These are phyloP conservation scores for Ashinkailepas kermadecensis DNA, from an alignment of 2,888 invertebrate genomes.

Conservation along the genomic window DNA sequence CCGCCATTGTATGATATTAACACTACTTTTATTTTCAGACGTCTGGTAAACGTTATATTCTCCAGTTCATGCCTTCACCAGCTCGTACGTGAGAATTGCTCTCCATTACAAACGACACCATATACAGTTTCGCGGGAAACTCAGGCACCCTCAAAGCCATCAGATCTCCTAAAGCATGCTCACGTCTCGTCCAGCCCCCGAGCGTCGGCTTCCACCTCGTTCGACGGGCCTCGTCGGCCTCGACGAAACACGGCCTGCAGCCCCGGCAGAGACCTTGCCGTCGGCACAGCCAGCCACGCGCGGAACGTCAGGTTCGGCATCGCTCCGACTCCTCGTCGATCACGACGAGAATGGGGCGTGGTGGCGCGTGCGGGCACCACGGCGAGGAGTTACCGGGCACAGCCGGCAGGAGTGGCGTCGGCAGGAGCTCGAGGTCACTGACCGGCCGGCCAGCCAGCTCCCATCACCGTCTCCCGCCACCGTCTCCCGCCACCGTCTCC, in stretches of 20 bases:
- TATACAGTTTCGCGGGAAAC: too few relatives aligned
- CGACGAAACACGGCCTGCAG: not conserved
- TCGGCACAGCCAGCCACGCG: not conserved
- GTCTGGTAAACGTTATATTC: too few relatives aligned
- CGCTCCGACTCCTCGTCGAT: not conserved
- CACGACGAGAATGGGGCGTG: not conserved
- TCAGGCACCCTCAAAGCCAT: too few relatives aligned
- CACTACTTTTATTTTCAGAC: too few relatives aligned
- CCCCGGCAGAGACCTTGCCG: not conserved
- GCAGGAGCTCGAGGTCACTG: not conserved
- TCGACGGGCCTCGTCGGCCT: not conserved
- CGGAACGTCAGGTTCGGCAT: not conserved
- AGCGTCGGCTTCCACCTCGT: too few relatives aligned
- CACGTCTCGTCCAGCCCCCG: too few relatives aligned
- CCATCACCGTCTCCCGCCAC: not conserved
- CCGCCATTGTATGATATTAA: too few relatives aligned
- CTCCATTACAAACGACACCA: too few relatives aligned
- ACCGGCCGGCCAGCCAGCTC: not conserved
- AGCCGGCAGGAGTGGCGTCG: not conserved
- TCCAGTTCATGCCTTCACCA: too few relatives aligned
- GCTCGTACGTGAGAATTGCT: too few relatives aligned
- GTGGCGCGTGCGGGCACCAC: not conserved
- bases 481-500: too few relatives aligned
- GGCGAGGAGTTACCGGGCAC: not conserved
- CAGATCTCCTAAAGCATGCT: too few relatives aligned